Evolutionary conservation across 2,888 invertebrate species (phyloP).

Genomic region (Dermolepida albohirtum): DNA sequence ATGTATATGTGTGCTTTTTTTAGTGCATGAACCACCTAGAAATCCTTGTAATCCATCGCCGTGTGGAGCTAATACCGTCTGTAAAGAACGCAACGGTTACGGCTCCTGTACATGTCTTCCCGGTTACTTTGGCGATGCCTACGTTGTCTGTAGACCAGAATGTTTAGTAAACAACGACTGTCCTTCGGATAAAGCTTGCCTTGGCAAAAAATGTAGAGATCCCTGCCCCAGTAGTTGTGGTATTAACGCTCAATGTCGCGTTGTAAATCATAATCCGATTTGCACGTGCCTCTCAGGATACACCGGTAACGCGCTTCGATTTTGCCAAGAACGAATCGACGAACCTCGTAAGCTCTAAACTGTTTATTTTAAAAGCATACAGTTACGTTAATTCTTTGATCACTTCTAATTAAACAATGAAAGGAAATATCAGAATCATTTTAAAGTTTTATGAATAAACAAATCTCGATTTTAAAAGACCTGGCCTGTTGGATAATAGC

Average conservation of each 20-base stretch:
- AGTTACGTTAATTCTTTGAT: neutral
- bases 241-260: slow-evolving; percentile 80
- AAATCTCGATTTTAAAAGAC: too few species aligned
- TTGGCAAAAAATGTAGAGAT: slow-evolving; percentile 82
- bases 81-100: slow-evolving; percentile 79
- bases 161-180: slow-evolving; percentile 84
- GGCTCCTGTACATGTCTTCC: slow-evolving; percentile 82
- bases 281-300: slow-evolving; percentile 80
- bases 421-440: too few species aligned
- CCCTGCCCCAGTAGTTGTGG: slow-evolving; percentile 85
- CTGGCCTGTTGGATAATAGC: too few species aligned
- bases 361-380: neutral
- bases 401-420: too few species aligned
- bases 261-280: slow-evolving; percentile 81
- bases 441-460: too few species aligned
- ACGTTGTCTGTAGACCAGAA: slow-evolving; percentile 83
- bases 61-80: slow-evolving; percentile 83
- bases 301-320: slow-evolving; percentile 77
- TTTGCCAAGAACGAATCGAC: slow-evolving; percentile 65
- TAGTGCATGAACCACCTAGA: slow-evolving; percentile 66
- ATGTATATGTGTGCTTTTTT: slow-evolving; percentile 46
- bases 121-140: slow-evolving; percentile 83
- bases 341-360: slow-evolving; percentile 44
- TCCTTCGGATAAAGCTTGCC: slow-evolving; percentile 77
- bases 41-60: slow-evolving; percentile 84